phyloP scores from a whole-genome alignment of 2,797 vertebrate species.

The Gallinago solitaria region DNA sequence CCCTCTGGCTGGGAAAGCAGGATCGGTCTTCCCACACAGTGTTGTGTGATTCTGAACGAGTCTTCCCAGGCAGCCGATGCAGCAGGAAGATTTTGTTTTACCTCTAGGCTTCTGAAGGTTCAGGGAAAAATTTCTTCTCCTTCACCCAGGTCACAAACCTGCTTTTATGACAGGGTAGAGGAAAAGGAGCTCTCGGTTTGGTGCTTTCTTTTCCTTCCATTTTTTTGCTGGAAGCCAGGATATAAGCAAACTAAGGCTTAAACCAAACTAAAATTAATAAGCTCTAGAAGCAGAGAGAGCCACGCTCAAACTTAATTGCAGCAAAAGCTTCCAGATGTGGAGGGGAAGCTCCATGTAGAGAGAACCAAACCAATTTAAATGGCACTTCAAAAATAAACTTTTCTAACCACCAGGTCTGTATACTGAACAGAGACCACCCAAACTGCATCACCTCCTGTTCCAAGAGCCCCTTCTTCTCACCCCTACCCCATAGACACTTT shows the following conservation, averaged over 20 bases:
- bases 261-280: not conserved
- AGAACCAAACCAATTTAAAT: fast-evolving
- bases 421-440: fast-evolving
- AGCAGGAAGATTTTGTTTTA: not conserved
- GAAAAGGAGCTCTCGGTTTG: not conserved
- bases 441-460: fast-evolving
- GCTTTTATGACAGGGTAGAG: not conserved
- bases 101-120: not conserved
- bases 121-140: not conserved
- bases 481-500: fast-evolving
- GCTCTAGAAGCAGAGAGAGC: not conserved
- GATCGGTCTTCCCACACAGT: fast-evolving
- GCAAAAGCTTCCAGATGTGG: not conserved
- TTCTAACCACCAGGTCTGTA: not conserved
- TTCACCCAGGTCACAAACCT: not conserved
- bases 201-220: not conserved
- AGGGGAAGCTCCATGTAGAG: not conserved
- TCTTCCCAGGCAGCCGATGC: not conserved
- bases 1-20: not conserved
- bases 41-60: fast-evolving
- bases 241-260: not conserved
- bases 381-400: not conserved
- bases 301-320: not conserved
- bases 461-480: fast-evolving
- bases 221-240: not conserved